phyloP scores from a whole-genome alignment of 2,113 vertebrate species.

The Sturnira hondurensis region DNA sequence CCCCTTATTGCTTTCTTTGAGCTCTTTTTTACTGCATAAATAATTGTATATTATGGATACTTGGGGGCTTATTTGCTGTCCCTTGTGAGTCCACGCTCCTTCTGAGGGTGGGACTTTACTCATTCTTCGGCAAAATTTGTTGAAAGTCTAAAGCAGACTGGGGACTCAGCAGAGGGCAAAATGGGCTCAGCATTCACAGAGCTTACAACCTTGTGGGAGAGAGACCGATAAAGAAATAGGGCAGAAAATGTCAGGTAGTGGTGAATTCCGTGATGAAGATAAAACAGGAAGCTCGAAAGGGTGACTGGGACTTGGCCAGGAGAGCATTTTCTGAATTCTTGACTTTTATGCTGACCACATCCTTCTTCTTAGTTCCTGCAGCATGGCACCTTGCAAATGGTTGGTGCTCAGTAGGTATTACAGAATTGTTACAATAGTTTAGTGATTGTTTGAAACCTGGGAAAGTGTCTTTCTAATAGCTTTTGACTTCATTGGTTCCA shows the following conservation, averaged over 20 bases:
- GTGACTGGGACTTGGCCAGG: neutral
- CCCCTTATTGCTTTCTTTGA: neutral
- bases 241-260: neutral
- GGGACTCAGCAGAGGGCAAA: neutral
- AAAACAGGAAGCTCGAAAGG: neutral
- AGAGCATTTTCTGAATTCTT: neutral
- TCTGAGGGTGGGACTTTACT: neutral
- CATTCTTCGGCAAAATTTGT: neutral
- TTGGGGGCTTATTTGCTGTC: neutral
- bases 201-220: neutral
- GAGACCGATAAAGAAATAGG: neutral
- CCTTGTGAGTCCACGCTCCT: neutral
- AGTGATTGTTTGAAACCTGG: neutral
- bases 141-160: neutral
- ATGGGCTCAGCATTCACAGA: neutral
- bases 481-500: neutral
- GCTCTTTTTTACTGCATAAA: neutral
- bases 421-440: neutral
- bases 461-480: neutral
- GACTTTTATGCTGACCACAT: neutral
- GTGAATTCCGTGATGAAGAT: neutral
- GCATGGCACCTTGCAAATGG: neutral
- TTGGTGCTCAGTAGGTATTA: neutral
- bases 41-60: neutral
- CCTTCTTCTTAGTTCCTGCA: neutral